These are phyloP conservation scores for Hippocampus guttulatus DNA, from an alignment of 2,113 vertebrate genomes.

Conservation along the genomic window DNA sequence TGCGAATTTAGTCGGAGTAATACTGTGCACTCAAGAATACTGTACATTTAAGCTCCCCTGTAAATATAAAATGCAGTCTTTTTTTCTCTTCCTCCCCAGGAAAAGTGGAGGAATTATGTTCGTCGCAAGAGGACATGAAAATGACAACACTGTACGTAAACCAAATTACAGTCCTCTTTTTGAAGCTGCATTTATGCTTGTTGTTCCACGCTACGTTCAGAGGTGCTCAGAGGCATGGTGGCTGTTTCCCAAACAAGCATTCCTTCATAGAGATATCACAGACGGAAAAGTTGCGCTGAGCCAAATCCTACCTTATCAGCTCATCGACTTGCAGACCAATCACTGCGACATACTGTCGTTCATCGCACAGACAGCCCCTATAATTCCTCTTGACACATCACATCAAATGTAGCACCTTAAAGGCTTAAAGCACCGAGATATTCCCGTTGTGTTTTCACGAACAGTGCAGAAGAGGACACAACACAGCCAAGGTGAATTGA, in stretches of 20 bases:
- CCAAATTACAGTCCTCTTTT: slow-evolving; percentile 50
- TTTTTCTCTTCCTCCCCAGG: neutral
- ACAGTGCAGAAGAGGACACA: neutral
- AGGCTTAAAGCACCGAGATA: slow-evolving; percentile 3
- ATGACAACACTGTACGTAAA: slow-evolving; percentile 48
- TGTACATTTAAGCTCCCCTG: neutral
- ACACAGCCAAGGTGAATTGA: neutral
- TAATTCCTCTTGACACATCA: slow-evolving; percentile 26
- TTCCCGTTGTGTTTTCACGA: neutral
- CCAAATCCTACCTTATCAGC: neutral
- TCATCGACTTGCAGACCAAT: slow-evolving; percentile 1
- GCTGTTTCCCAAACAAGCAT: slow-evolving; percentile 55
- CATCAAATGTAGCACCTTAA: slow-evolving; percentile 11
- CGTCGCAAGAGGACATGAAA: slow-evolving; percentile 7
- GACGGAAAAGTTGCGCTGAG: slow-evolving; percentile 23
- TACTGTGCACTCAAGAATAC: too few relatives aligned
- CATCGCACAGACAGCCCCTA: slow-evolving; percentile 7
- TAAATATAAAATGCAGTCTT: neutral
- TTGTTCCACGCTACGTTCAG: slow-evolving; percentile 50
- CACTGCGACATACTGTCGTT: slow-evolving; percentile 3
- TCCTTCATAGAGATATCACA: slow-evolving; percentile 40
- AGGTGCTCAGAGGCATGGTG: slow-evolving; percentile 34
- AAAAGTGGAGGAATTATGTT: neutral
- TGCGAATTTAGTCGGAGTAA: too few relatives aligned
- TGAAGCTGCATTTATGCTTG: slow-evolving; percentile 44